Evolutionary conservation across 2,113 vertebrate genomes (phyloP).

Genomic region (Ciconia maguari): DNA sequence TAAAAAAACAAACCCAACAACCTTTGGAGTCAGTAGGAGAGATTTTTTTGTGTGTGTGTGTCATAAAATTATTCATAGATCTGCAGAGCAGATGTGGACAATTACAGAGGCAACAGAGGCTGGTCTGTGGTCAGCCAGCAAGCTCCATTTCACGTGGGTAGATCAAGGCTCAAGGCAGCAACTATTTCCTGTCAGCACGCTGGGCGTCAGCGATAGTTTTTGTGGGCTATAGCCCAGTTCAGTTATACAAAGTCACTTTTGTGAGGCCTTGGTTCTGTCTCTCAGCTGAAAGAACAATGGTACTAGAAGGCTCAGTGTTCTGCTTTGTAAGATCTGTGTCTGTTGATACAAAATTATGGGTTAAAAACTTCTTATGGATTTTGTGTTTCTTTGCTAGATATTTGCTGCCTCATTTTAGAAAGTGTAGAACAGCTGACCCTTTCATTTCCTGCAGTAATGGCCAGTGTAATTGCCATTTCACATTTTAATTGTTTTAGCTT

Average conservation of each 20-base stretch:
- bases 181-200: constrained; percentile 67
- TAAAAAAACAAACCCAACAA: not conserved
- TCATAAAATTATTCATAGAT: constrained; percentile 62
- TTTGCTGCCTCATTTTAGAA: not conserved
- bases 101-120: constrained; percentile 65
- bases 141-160: constrained; percentile 63
- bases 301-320: not conserved
- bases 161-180: constrained; percentile 67
- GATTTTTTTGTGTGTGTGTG: not conserved
- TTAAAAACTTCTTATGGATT: not conserved
- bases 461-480: not conserved
- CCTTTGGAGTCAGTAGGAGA: constrained; percentile 22
- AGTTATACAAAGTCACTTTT: constrained; percentile 64
- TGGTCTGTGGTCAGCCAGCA: constrained; percentile 60
- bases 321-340: not conserved
- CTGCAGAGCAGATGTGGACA: constrained; percentile 69
- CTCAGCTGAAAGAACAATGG: not conserved
- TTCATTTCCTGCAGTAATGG: not conserved
- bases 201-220: not conserved
- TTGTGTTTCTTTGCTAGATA: not conserved
- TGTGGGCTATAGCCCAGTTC: constrained; percentile 32
- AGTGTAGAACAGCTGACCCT: not conserved
- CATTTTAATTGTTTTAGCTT: not conserved
- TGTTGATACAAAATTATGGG: not conserved
- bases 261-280: constrained; percentile 9